These are phyloP conservation scores for Drosophila sulfurigaster DNA, from an alignment of 1,140 invertebrate species.

Conservation along the genomic window DNA sequence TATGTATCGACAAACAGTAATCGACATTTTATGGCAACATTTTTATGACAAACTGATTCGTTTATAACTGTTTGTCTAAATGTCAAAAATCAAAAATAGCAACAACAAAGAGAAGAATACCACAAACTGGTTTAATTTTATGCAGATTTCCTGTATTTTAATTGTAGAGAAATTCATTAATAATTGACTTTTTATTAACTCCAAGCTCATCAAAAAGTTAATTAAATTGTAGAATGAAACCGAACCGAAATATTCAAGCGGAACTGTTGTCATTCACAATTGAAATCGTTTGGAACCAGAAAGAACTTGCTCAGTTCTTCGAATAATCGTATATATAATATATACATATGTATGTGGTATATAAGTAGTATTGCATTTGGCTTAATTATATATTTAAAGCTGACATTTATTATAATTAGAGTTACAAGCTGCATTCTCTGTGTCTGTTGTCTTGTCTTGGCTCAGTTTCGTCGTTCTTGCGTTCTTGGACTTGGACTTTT, in stretches of 20 bases:
- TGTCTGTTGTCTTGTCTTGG: slow-evolving; percentile 2
- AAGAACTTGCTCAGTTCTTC: slow-evolving; percentile 10
- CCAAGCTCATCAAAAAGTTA: slow-evolving; percentile 2
- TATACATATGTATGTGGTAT: too few relatives aligned
- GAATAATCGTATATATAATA: neutral
- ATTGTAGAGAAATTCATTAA: slow-evolving; percentile 17
- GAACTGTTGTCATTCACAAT: slow-evolving; percentile 3
- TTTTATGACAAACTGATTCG: slow-evolving; percentile 15
- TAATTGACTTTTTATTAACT: slow-evolving; percentile 24
- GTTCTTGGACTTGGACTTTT: slow-evolving; percentile 39
- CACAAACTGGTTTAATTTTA: slow-evolving; percentile 16
- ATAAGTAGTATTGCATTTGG: slow-evolving; percentile 35
- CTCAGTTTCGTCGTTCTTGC: slow-evolving; percentile 35
- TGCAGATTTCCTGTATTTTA: slow-evolving; percentile 10
- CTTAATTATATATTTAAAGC: slow-evolving; percentile 79
- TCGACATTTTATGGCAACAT: slow-evolving; percentile 12
- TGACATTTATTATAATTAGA: slow-evolving; percentile 82
- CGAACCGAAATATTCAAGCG: slow-evolving; percentile 14
- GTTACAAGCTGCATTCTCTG: slow-evolving; percentile 60
- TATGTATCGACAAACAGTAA: neutral
- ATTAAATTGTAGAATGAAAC: slow-evolving; percentile 10
- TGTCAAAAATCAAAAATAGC: neutral
- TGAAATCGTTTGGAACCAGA: slow-evolving; percentile 5
- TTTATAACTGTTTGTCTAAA: slow-evolving; percentile 8
- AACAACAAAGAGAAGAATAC: neutral